Evolutionary conservation across 2,797 vertebrate species (phyloP).

Genomic region (Molossus alvarezi): DNA sequence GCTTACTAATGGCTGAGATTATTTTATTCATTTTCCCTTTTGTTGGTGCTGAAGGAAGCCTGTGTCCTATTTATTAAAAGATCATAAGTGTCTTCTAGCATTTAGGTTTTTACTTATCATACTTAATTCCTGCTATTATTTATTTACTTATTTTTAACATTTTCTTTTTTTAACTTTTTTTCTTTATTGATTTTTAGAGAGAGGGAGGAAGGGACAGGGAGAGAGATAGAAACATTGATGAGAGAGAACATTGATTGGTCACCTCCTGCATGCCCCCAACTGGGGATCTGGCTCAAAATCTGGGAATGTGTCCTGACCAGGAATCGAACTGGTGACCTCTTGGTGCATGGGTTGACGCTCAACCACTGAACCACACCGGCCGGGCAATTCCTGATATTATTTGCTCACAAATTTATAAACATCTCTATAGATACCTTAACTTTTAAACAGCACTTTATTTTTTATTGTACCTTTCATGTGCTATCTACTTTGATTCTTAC

Average conservation of each 20-base stretch:
- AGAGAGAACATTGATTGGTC: too few relatives aligned
- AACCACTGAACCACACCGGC: too few relatives aligned
- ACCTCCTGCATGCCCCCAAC: too few relatives aligned
- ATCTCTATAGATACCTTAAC: neutral
- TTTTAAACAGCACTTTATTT: slow-evolving; percentile 43
- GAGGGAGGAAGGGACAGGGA: too few relatives aligned
- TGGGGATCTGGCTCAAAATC: too few relatives aligned
- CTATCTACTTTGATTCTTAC: neutral
- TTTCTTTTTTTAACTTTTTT: too few relatives aligned
- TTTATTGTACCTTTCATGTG: neutral
- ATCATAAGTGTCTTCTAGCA: neutral
- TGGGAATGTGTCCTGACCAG: too few relatives aligned
- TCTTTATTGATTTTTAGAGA: too few relatives aligned
- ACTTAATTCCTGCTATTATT: slow-evolving; percentile 2
- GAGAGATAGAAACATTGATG: too few relatives aligned
- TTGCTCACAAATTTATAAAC: slow-evolving; percentile 58
- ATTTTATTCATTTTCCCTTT: slow-evolving; percentile 63
- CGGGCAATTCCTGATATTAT: neutral
- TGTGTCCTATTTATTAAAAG: slow-evolving; percentile 63
- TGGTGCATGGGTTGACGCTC: too few relatives aligned
- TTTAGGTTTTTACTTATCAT: slow-evolving; percentile 24
- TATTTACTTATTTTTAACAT: too few relatives aligned
- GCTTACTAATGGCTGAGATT: slow-evolving; percentile 45
- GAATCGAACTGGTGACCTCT: too few relatives aligned
- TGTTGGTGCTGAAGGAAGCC: slow-evolving; percentile 63